Conservation (phyloP, 2,797 vertebrate genomes). For the Aldrovandia affinis region DNA sequence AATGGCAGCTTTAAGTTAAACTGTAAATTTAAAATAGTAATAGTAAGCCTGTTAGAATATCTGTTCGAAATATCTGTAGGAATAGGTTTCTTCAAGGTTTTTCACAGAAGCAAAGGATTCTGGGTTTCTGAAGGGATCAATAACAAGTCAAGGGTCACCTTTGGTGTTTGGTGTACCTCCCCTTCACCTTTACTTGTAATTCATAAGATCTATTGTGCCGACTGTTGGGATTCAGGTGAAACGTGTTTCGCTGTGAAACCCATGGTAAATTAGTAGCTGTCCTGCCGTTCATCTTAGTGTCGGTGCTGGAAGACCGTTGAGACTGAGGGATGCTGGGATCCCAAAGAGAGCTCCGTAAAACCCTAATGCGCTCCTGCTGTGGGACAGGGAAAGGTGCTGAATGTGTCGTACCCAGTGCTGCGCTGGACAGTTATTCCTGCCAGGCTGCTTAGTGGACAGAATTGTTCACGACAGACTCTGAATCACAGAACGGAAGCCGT, state of each 20-base stretch:
- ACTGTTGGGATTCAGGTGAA: too few species aligned
- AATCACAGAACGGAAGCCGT: not conserved
- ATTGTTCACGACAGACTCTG: not conserved
- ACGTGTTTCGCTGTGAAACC: too few species aligned
- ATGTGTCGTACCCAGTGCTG: too few species aligned
- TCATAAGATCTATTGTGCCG: too few species aligned
- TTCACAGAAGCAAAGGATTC: not conserved
- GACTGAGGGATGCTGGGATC: not conserved
- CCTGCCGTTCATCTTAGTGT: not conserved
- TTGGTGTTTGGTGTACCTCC: too few species aligned
- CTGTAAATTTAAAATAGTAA: too few species aligned
- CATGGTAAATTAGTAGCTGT: too few species aligned
- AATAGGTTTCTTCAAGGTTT: not conserved
- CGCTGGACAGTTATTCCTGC: not conserved
- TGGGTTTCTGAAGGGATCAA: too few species aligned
- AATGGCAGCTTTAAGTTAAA: not conserved
- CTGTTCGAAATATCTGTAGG: not conserved
- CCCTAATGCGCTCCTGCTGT: not conserved
- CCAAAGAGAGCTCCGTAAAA: not conserved
- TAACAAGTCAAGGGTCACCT: too few species aligned
- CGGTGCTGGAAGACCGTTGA: not conserved
- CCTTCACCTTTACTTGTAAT: not conserved
- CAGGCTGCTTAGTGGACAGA: conserved; percentile 2
- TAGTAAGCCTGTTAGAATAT: too few species aligned
- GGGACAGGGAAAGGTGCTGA: not conserved